phyloP scores from a whole-genome alignment of 2,888 invertebrate genomes.

The Drosophila austrosaltans region DNA sequence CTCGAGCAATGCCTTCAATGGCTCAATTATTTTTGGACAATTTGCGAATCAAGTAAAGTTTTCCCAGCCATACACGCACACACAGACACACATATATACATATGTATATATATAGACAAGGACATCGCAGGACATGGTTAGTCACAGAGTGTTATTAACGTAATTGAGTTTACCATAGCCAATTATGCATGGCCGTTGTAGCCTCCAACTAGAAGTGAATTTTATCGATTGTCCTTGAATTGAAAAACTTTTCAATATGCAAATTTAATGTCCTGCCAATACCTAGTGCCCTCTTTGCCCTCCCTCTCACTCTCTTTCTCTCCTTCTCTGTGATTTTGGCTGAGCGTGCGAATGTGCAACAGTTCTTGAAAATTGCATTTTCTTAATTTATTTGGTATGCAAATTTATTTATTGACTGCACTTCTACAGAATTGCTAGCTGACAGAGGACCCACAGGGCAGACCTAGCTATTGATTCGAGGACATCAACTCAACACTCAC shows the following conservation, averaged over 20 bases:
- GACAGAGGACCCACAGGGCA: conserved; percentile 10
- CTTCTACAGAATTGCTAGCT: conserved; percentile 24
- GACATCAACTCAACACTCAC: neutral
- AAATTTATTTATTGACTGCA: conserved; percentile 78
- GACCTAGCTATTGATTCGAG: neutral
- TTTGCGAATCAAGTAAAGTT: conserved; percentile 80
- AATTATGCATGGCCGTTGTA: conserved; percentile 63
- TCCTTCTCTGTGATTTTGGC: neutral
- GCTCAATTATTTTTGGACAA: conserved; percentile 81
- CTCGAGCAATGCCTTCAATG: conserved; percentile 74
- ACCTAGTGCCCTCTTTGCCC: neutral
- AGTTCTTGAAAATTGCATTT: conserved; percentile 76
- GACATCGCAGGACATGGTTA: conserved; percentile 37
- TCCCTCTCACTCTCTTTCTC: no score
- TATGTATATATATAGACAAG: conserved; percentile 32
- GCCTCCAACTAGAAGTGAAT: conserved; percentile 6
- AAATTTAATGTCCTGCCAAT: conserved; percentile 25
- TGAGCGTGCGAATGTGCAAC: conserved; percentile 30
- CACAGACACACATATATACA: conserved; percentile 29
- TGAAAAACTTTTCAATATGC: conserved; percentile 20
- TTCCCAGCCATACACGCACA: conserved; percentile 26
- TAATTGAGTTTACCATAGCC: conserved; percentile 67
- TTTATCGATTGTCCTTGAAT: conserved; percentile 53
- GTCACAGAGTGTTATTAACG: conserved; percentile 68
- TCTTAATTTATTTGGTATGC: conserved; percentile 78